phyloP scores from a whole-genome alignment of 1,140 invertebrate species.

The Euschistus heros region DNA sequence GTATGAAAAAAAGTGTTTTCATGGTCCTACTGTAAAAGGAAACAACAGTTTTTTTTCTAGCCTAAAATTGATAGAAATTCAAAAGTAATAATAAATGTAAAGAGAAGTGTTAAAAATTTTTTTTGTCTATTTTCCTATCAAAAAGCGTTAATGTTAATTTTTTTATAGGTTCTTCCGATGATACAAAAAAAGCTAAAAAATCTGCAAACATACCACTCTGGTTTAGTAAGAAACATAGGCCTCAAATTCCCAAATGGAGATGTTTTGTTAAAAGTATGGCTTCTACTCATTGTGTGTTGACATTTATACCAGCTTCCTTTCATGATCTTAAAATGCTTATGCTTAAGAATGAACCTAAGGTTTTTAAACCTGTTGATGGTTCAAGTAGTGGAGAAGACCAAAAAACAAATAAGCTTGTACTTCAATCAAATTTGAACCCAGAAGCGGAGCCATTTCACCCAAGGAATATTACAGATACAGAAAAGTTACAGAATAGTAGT shows the following conservation, averaged over 20 bases:
- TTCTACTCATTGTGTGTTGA: constrained; percentile 51
- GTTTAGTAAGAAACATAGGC: constrained; percentile 15
- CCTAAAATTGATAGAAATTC: too few relatives aligned
- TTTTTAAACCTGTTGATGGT: constrained; percentile 25
- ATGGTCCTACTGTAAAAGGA: too few relatives aligned
- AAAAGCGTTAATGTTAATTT: too few relatives aligned
- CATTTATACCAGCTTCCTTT: constrained; percentile 53
- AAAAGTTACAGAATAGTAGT: background rate
- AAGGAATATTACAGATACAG: background rate
- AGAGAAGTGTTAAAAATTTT: too few relatives aligned
- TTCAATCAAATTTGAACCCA: constrained; percentile 21
- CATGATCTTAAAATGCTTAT: constrained; percentile 42
- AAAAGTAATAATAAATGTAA: too few relatives aligned
- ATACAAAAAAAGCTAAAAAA: background rate
- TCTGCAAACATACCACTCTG: background rate
- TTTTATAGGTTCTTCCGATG: constrained; percentile 6
- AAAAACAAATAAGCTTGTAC: constrained; percentile 1
- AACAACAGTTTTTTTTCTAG: too few relatives aligned
- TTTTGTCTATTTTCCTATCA: constrained; percentile 27
- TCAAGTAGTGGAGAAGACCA: constrained; percentile 1
- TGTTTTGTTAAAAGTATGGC: constrained; percentile 58
- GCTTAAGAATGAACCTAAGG: constrained; percentile 29
- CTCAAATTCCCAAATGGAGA: constrained; percentile 43
- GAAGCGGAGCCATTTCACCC: constrained; percentile 25
- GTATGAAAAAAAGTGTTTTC: too few relatives aligned